Evolutionary conservation across 2,888 invertebrate species (phyloP), one percentile per base, ranked within the genome.

Genomic region (Furcula furcula): DNA sequence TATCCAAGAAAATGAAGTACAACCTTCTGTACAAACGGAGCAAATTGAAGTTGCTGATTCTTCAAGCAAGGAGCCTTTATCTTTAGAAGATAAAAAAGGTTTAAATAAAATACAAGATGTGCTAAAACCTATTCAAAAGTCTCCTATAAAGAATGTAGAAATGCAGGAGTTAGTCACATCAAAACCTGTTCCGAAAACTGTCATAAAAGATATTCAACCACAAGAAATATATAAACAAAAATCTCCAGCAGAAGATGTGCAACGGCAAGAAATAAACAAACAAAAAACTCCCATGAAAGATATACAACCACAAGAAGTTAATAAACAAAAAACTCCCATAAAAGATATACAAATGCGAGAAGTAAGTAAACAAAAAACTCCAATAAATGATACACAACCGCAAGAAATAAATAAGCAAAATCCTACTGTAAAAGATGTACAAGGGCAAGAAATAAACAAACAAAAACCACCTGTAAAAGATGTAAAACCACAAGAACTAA

Each of bases 11-110:
- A 33, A 11, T 30, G 34, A 44, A 32, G 30, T 28, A 9, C 29
- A 40, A 31, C 21, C 51, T 31, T 35, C 50, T 33, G 28, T 37
- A 29, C 34, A 53, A 18, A 20, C 19, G 21, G 43, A 48, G 21
- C 44, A 53, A 22, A 42, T 58, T 20, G 60, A 57, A 41, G 43
- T 43, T 26, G 68, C 60, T 19, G 73, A 73, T 46, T 65, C 65
- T 14, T 61, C 65, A 29, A 53, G 51, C 30, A 64, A 60, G 13
- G 56, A 58, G 26, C 21, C 37, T 12, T 6, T 11, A 30, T 23
- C 20, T 23, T 37, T 18, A 19, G 48, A 62, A 46, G 34, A 31
- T 29, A 34, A 33, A 29, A 20, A 39, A 13, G 18, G 10, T n/a
- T n/a, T n/a, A 6, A 34, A 28, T 7, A 16, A 31, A 33, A 28